Percentiles rank a stretch among this genome's conserved stretches.
Evolutionary conservation across 1,140 invertebrate genomes (phyloP).

Genomic region (Drosophila mayri): DNA sequence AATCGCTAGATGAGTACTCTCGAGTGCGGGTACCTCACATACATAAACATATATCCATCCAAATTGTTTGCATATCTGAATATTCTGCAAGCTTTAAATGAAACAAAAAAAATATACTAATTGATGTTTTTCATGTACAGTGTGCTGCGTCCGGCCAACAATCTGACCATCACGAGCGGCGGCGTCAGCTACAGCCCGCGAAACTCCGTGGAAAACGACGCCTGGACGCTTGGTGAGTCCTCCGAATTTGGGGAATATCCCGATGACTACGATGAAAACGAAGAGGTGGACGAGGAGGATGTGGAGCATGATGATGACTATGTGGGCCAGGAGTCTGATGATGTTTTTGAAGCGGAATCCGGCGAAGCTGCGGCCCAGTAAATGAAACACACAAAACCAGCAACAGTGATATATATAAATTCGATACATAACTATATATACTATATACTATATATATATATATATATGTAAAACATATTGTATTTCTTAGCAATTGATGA

Average conservation of each 20-base stretch:
- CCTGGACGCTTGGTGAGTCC: constrained; percentile 78
- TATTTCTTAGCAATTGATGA: constrained; percentile 64
- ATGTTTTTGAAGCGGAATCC: constrained; percentile 66
- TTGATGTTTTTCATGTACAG: constrained; percentile 23
- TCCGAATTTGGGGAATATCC: constrained; percentile 68
- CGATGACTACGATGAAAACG: constrained; percentile 64
- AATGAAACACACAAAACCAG: constrained; percentile 52
- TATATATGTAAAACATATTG: constrained; percentile 67
- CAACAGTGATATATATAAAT: constrained; percentile 78
- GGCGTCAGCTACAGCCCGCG: constrained; percentile 68
- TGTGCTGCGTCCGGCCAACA: constrained; percentile 68
- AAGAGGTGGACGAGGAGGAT: constrained; percentile 32
- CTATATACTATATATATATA: constrained; percentile 53
- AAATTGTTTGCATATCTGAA: constrained; percentile 42
- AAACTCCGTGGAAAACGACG: constrained; percentile 80
- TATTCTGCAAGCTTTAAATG: not conserved
- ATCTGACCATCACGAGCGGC: constrained; percentile 70
- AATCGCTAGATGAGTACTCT: constrained; percentile 29
- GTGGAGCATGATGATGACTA: constrained; percentile 27
- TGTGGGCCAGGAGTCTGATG: constrained; percentile 66
- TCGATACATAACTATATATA: constrained; percentile 58
- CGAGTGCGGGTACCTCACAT: constrained; percentile 32
- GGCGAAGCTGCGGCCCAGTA: constrained; percentile 47
- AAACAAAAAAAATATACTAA: constrained; percentile 11
- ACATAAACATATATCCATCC: constrained; percentile 7